Evolutionary conservation across 2,888 invertebrate species (phyloP).

Genomic region (Mesorhabditis sp.): DNA sequence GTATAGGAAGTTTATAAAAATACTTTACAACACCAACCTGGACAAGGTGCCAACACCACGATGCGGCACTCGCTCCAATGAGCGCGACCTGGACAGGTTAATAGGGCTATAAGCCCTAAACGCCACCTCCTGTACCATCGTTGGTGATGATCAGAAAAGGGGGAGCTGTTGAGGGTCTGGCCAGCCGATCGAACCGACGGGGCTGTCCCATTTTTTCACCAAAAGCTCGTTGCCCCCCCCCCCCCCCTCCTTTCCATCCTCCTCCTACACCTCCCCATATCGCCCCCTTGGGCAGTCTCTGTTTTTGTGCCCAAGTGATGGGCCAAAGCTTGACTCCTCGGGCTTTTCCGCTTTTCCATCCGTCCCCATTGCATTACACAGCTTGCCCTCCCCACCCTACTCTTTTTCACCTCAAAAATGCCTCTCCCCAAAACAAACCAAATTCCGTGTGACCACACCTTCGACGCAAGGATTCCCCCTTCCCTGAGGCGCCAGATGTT

Average conservation of each 20-base stretch:
- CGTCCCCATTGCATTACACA: neutral
- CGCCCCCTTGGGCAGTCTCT: neutral
- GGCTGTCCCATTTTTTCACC: too few relatives aligned
- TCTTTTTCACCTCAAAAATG: slow-evolving; percentile 1
- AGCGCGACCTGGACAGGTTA: slow-evolving; percentile 45
- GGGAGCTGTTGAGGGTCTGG: too few relatives aligned
- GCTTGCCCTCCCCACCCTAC: neutral
- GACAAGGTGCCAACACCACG: slow-evolving; percentile 46
- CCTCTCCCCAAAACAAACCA: neutral
- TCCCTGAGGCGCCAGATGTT: neutral
- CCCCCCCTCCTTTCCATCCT: neutral
- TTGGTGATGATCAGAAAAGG: too few relatives aligned
- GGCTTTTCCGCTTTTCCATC: neutral
- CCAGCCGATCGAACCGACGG: too few relatives aligned
- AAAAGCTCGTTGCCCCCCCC: neutral
- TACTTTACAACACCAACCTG: slow-evolving; percentile 27
- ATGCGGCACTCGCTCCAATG: slow-evolving; percentile 41
- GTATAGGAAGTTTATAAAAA: neutral
- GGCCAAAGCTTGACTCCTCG: neutral
- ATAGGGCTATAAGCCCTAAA: slow-evolving; percentile 31
- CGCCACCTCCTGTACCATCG: slow-evolving; percentile 29
- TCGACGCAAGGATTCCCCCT: too few relatives aligned
- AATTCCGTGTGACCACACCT: neutral
- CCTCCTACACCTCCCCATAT: neutral
- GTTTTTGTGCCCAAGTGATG: neutral